Percentiles rank a stretch among this genome's conserved stretches.
Conservation (phyloP, 2,113 vertebrate genomes). For the Antechinus stuartii region DNA sequence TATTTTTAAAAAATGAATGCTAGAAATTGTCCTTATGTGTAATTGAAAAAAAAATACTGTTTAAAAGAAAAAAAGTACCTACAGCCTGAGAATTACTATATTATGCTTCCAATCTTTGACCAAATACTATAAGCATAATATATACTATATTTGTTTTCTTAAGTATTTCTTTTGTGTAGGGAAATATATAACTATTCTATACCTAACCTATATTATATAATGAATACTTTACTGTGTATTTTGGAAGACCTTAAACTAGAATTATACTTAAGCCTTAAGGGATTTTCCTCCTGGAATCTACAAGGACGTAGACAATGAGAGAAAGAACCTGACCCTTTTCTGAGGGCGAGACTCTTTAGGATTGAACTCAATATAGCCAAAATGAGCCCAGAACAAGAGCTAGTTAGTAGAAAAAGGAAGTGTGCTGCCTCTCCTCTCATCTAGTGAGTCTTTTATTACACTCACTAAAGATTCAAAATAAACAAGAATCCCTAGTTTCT, state of each 20-base stretch:
- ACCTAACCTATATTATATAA: neutral
- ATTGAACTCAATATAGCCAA: neutral
- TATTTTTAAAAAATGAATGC: no score
- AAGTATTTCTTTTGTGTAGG: neutral
- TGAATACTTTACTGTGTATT: neutral
- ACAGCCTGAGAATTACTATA: no score
- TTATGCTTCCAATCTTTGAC: no score
- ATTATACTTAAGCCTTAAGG: neutral
- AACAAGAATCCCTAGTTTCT: neutral
- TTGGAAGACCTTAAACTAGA: neutral
- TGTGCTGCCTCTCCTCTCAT: no score
- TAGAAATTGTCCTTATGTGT: no score
- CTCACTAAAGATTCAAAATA: neutral
- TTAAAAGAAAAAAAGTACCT: no score
- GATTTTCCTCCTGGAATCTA: neutral
- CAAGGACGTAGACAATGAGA: neutral
- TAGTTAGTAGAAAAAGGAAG: neutral
- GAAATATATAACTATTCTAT: neutral
- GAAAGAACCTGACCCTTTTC: neutral
- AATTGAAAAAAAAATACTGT: no score
- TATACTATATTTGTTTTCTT: no score
- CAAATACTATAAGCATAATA: no score
- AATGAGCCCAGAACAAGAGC: neutral
- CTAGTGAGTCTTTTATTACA: neutral
- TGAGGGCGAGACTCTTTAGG: neutral